Evolutionary conservation across 2,113 vertebrate genomes (phyloP).

Genomic region (Sylvilagus bachmani): DNA sequence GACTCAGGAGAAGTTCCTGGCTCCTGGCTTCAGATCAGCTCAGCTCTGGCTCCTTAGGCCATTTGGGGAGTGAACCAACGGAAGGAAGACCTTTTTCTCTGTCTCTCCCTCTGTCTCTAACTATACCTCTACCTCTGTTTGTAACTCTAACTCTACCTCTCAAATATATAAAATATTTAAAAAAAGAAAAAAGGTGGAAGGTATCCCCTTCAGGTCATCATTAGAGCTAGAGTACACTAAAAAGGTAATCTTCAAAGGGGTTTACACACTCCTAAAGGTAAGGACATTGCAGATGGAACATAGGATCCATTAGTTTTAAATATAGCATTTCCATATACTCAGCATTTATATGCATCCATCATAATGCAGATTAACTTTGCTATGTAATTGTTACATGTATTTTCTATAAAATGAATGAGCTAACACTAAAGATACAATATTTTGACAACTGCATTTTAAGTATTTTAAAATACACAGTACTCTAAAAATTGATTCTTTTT

Average conservation of each 20-base stretch:
- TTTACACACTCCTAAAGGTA: background rate
- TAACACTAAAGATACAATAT: background rate
- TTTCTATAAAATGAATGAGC: background rate
- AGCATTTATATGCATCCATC: background rate
- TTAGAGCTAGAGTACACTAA: background rate
- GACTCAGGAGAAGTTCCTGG: no score
- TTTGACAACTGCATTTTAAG: constrained; percentile 14
- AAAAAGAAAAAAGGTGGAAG: background rate
- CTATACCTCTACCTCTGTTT: no score
- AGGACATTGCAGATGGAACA: background rate
- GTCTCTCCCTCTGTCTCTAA: no score
- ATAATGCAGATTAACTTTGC: background rate
- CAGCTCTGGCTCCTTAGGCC: no score
- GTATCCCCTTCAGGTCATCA: background rate
- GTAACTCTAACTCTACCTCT: no score
- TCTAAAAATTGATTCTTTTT: background rate
- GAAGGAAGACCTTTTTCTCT: no score
- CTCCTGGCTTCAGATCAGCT: no score
- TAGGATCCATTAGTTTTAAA: background rate
- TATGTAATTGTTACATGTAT: background rate
- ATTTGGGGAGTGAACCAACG: no score
- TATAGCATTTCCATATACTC: background rate
- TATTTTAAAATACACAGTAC: background rate
- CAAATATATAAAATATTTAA: no score
- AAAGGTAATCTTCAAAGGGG: background rate